phyloP scores from a whole-genome alignment of 2,888 invertebrate genomes.

The Ctena decussata region DNA sequence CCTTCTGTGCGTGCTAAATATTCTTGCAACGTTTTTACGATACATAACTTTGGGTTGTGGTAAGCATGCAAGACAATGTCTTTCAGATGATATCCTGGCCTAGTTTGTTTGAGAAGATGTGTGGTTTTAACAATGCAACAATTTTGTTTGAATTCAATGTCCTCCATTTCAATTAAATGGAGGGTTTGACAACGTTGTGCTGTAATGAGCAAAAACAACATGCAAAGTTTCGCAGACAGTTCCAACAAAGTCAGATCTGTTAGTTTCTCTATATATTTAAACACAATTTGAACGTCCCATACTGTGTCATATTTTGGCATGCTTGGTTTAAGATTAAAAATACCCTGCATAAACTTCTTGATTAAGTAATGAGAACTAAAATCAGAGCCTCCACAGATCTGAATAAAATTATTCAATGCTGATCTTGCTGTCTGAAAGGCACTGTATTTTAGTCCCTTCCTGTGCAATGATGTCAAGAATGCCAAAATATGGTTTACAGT shows the following conservation, averaged over 20 bases:
- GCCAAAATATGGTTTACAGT: slow-evolving; percentile 1
- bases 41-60: not conserved
- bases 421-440: slow-evolving; percentile 23
- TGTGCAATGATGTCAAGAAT: not conserved
- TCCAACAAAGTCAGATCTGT: not conserved
- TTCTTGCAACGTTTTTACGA: not conserved
- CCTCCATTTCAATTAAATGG: not conserved
- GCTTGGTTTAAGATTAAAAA: not conserved
- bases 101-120: not conserved
- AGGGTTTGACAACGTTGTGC: not conserved
- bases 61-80: not conserved
- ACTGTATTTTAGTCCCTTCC: not conserved
- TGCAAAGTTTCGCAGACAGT: not conserved
- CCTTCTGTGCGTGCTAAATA: not conserved
- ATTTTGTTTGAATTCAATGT: not conserved
- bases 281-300: not conserved
- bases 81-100: not conserved
- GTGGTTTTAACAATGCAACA: too few species aligned
- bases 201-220: not conserved
- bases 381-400: not conserved
- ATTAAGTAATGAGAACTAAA: not conserved
- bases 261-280: not conserved
- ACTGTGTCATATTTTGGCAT: not conserved
- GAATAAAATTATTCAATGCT: not conserved
- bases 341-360: not conserved